Evolutionary conservation across 2,888 invertebrate genomes (phyloP).

Genomic region (Anthophora plumipes): DNA sequence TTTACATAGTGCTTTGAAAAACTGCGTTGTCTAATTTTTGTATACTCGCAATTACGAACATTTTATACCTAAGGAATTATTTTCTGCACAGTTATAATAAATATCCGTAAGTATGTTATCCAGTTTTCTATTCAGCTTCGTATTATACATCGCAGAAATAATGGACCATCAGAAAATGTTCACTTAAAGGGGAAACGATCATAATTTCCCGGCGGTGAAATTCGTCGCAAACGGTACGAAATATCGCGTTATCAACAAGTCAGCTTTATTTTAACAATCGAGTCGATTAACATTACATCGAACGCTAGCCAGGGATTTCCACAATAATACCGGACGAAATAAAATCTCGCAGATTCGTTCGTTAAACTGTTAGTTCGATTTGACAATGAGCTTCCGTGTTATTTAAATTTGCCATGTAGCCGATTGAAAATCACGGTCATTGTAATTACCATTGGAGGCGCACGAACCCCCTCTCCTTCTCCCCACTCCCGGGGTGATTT

Average conservation of each 20-base stretch:
- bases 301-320: conserved; percentile 25
- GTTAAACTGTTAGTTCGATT: conserved; percentile 47
- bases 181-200: conserved; percentile 16
- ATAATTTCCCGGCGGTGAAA: conserved; percentile 17
- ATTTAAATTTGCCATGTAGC: conserved; percentile 54
- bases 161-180: conserved; percentile 13
- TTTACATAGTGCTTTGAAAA: too few species aligned
- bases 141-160: neutral
- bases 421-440: conserved; percentile 66
- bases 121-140: neutral
- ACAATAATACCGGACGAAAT: conserved; percentile 29
- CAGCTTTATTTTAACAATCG: conserved; percentile 16
- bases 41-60: too few species aligned
- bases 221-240: neutral
- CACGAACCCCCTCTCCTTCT: neutral
- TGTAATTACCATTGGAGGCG: conserved; percentile 53
- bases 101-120: conserved; percentile 13
- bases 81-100: too few species aligned
- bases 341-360: conserved; percentile 32
- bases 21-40: too few species aligned
- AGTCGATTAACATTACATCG: conserved; percentile 43
- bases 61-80: too few species aligned
- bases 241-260: conserved; percentile 12
- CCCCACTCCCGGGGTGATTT: conserved; percentile 42
- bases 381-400: conserved; percentile 58